Conservation (phyloP, 2,113 vertebrate genomes). For the Actenoides lindsayi region DNA sequence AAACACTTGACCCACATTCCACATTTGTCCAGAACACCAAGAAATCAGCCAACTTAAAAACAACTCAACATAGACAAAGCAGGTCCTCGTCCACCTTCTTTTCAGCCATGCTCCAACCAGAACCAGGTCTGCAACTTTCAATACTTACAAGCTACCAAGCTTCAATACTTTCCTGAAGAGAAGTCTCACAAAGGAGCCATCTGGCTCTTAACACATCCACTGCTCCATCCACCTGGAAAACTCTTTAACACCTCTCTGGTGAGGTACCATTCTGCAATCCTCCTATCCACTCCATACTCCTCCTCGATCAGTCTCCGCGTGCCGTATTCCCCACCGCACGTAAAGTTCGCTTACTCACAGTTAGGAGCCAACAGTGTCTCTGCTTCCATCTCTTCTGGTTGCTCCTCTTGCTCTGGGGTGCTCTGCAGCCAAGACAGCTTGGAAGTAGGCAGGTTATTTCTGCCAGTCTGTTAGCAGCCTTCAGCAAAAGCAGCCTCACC, state of each 20-base stretch:
- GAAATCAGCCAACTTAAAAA: not conserved
- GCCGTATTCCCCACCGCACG: rapidly evolving
- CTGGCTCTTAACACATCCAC: not conserved
- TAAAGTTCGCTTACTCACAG: rapidly evolving
- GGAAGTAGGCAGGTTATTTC: not conserved
- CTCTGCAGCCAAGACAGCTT: not conserved
- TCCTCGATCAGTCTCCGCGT: rapidly evolving
- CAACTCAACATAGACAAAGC: not conserved
- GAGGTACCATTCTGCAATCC: not conserved
- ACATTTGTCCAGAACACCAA: not conserved
- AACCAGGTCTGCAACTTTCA: rapidly evolving
- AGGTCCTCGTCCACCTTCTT: not conserved
- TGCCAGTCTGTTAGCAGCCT: not conserved
- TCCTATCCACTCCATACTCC: rapidly evolving
- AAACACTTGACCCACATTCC: not conserved
- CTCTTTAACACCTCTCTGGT: not conserved
- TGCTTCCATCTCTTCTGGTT: not conserved
- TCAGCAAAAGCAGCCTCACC: not conserved
- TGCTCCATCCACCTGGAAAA: not conserved
- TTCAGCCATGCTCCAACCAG: not conserved
- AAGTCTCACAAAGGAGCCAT: not conserved
- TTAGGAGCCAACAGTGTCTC: rapidly evolving
- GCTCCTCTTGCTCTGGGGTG: rapidly evolving
- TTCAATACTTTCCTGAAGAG: not conserved
- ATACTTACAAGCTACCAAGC: not conserved